These are phyloP conservation scores for Cydia pomonella DNA, from an alignment of 1,140 invertebrate genomes.

Conservation along the genomic window DNA sequence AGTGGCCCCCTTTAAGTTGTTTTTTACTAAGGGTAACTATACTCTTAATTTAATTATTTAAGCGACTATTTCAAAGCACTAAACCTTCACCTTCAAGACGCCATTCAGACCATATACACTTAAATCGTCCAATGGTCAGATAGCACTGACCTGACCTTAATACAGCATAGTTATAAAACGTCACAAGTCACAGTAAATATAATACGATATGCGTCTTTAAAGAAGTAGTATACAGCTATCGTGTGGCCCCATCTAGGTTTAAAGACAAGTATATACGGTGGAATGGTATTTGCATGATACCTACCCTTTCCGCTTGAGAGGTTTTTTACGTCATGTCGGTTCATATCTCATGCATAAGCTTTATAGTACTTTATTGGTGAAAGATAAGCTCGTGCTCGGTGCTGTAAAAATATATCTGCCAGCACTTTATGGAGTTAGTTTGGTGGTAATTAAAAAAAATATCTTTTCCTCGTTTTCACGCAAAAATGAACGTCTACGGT, in stretches of 20 bases:
- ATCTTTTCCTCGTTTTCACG: too few relatives aligned
- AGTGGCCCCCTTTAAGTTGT: too few relatives aligned
- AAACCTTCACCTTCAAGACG: neutral
- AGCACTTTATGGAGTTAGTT: too few relatives aligned
- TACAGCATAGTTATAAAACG: neutral
- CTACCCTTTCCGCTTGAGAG: neutral
- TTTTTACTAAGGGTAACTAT: neutral
- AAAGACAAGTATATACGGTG: neutral
- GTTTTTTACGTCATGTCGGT: neutral
- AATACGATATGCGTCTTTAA: neutral
- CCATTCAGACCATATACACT: neutral
- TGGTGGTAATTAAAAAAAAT: too few relatives aligned
- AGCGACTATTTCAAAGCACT: neutral
- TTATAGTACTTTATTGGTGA: neutral
- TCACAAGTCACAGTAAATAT: neutral
- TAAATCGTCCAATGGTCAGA: neutral
- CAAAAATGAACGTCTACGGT: too few relatives aligned
- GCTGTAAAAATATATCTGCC: neutral
- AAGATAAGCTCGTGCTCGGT: neutral
- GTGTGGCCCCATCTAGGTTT: neutral
- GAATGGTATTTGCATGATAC: conserved; percentile 3
- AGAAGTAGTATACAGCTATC: neutral
- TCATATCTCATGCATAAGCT: neutral
- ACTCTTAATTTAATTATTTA: neutral
- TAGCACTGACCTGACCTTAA: neutral